These are phyloP conservation scores for Catagonus wagneri DNA, from an alignment of 2,113 vertebrate genomes.

Conservation along the genomic window DNA sequence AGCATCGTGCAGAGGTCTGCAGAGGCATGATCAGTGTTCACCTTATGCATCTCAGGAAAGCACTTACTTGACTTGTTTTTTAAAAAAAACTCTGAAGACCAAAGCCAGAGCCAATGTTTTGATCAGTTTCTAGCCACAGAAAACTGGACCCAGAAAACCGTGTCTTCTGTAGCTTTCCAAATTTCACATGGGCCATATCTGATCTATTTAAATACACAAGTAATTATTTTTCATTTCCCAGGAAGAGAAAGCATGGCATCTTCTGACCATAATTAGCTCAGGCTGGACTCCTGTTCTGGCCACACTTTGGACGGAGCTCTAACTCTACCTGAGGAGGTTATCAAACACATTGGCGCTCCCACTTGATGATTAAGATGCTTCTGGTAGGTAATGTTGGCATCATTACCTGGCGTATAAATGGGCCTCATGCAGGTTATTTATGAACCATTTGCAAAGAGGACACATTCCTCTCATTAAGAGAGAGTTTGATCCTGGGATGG, in stretches of 20 bases:
- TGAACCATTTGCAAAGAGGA: background rate
- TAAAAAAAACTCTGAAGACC: background rate
- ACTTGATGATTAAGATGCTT: background rate
- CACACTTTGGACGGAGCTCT: background rate
- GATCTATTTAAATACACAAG: slow-evolving; percentile 8
- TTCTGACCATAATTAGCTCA: background rate
- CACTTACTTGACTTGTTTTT: background rate
- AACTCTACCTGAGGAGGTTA: background rate
- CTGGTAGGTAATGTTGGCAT: background rate
- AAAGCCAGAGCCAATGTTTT: background rate
- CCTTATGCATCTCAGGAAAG: background rate
- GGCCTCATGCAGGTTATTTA: background rate
- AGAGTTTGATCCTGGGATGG: slow-evolving; percentile 23
- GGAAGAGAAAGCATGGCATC: background rate
- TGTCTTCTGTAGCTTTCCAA: background rate
- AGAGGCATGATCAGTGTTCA: background rate
- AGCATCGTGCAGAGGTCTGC: background rate
- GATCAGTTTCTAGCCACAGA: slow-evolving; percentile 14
- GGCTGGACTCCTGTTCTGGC: background rate
- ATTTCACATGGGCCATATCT: background rate
- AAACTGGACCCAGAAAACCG: background rate
- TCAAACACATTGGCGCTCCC: background rate
- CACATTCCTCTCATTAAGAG: background rate
- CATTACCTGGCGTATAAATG: background rate
- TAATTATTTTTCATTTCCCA: slow-evolving; percentile 43